Conservation (phyloP, 2,113 vertebrate species). For the Paratilapia polleni region DNA sequence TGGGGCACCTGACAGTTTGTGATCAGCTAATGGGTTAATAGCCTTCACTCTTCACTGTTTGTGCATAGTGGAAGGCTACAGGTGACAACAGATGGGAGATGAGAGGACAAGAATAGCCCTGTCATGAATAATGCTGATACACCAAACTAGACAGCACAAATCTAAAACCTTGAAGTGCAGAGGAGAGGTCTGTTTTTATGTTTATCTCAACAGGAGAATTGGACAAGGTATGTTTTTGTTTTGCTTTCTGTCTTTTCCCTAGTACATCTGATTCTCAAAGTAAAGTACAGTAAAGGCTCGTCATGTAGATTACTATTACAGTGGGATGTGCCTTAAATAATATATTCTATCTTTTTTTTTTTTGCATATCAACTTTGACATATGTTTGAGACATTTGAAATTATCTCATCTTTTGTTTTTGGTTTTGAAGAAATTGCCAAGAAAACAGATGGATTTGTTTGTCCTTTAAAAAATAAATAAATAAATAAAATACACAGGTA, state of each 20-base stretch:
- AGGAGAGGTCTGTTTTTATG: not conserved
- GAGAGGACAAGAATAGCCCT: constrained; percentile 20
- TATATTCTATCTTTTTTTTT: not conserved
- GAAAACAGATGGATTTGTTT: not conserved
- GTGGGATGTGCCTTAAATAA: not conserved
- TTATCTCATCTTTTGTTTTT: not conserved
- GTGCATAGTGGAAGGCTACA: constrained; percentile 21
- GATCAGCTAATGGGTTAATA: constrained; percentile 51
- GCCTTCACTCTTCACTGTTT: not conserved
- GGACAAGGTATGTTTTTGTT: not conserved
- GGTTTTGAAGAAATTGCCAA: not conserved
- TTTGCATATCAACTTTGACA: not conserved
- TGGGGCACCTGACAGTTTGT: constrained; percentile 2
- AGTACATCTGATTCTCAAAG: not conserved
- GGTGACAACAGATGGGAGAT: constrained; percentile 42
- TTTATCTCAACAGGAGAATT: not conserved
- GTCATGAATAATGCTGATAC: constrained; percentile 28
- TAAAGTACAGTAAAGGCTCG: not conserved
- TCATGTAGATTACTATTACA: not conserved
- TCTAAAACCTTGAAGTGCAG: not conserved
- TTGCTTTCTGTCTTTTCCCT: not conserved
- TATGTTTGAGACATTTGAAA: not conserved
- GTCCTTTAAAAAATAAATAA: not conserved
- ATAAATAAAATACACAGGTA: not conserved
- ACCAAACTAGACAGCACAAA: constrained; percentile 14